Conservation (phyloP, 1,140 invertebrate genomes). For the Meloidogyne chitwoodi region DNA sequence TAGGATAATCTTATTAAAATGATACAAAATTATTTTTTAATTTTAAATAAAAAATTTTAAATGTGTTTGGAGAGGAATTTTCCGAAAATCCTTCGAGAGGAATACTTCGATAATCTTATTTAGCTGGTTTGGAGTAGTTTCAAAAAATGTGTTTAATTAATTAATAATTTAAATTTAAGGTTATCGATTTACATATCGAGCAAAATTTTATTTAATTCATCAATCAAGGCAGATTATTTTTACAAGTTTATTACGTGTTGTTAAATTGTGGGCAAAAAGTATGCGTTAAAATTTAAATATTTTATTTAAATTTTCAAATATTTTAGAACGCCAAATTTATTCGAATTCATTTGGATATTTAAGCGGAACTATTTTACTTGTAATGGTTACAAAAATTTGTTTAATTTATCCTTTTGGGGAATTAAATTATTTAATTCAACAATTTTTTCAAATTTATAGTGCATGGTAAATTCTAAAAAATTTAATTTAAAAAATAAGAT, state of each 20-base stretch:
- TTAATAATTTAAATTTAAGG: too few species aligned
- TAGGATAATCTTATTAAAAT: too few species aligned
- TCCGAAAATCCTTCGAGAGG: too few species aligned
- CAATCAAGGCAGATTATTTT: background rate
- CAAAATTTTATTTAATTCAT: conserved; percentile 2
- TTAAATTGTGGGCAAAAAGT: conserved; percentile 14
- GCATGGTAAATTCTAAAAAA: too few species aligned
- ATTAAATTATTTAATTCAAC: background rate
- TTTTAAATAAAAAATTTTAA: too few species aligned
- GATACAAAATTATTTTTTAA: too few species aligned
- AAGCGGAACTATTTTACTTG: background rate
- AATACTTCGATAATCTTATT: too few species aligned
- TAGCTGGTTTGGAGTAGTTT: too few species aligned
- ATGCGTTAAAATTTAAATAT: background rate
- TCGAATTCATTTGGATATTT: conserved; percentile 2
- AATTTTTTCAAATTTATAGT: too few species aligned
- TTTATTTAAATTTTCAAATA: background rate
- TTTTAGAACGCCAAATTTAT: background rate
- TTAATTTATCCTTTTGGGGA: background rate
- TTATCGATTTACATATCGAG: background rate
- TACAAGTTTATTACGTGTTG: background rate
- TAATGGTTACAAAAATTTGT: conserved; percentile 6
- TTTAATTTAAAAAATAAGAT: background rate
- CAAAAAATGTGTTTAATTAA: too few species aligned
- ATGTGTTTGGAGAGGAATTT: too few species aligned